Evolutionary conservation across 2,888 invertebrate genomes (phyloP).

Genomic region (Neoascia interrupta): DNA sequence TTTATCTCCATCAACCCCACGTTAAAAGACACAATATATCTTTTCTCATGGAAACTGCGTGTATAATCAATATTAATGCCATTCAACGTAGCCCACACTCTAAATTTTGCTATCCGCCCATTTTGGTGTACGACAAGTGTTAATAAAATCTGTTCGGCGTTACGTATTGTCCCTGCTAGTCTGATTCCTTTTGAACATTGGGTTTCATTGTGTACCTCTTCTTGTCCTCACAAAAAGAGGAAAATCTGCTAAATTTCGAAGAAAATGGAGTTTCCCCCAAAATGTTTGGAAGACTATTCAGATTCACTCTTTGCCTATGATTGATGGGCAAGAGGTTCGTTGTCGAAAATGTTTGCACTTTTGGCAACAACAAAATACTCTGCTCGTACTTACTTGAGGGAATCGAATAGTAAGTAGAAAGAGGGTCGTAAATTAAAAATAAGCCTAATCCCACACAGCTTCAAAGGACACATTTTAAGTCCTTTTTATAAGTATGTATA

Average conservation of each 20-base stretch:
- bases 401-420: neutral
- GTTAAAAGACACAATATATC: neutral
- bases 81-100: slow-evolving; percentile 12
- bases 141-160: slow-evolving; percentile 39
- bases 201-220: neutral
- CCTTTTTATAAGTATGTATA: no score
- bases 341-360: neutral
- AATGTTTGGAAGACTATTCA: no score
- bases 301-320: neutral
- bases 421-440: slow-evolving; percentile 42
- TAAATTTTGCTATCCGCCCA: slow-evolving; percentile 11
- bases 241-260: neutral
- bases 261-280: no score
- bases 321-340: slow-evolving; percentile 20
- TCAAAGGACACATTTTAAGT: no score
- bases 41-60: slow-evolving; percentile 4
- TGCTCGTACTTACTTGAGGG: no score
- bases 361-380: neutral
- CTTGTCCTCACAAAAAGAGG: neutral
- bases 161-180: neutral
- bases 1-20: neutral
- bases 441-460: neutral
- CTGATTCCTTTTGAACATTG: no score
- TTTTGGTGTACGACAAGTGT: slow-evolving; percentile 55
- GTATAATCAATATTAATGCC: slow-evolving; percentile 13